Percentiles rank a stretch among this genome's conserved stretches.
These are phyloP conservation scores for Polylopha cassiicola DNA, from an alignment of 2,888 invertebrate genomes.

Conservation along the genomic window DNA sequence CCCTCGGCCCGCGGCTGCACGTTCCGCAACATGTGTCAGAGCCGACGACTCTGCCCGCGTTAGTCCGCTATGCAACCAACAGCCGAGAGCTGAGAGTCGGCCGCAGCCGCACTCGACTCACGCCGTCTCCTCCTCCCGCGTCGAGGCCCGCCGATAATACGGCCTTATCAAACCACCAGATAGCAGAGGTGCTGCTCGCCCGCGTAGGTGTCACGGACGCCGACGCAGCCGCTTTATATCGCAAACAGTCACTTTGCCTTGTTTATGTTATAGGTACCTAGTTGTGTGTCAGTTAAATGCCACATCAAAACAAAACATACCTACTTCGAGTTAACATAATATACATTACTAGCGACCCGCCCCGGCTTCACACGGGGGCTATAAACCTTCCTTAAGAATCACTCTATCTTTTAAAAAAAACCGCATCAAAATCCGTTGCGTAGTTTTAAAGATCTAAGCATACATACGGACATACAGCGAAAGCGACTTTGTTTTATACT, in stretches of 20 bases:
- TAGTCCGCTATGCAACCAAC: conserved; percentile 46
- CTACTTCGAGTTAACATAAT: too few relatives aligned
- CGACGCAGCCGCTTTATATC: conserved; percentile 47
- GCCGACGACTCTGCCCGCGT: conserved; percentile 40
- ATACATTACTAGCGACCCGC: too few relatives aligned
- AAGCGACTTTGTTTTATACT: too few relatives aligned
- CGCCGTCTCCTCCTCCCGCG: conserved; percentile 53
- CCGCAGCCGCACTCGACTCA: conserved; percentile 42
- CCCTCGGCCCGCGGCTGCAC: conserved; percentile 44
- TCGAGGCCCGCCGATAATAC: conserved; percentile 64
- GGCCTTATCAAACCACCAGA: conserved; percentile 70
- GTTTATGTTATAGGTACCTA: conserved; percentile 50
- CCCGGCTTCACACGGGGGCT: too few relatives aligned
- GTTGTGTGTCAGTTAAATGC: conserved; percentile 45
- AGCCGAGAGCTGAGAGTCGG: conserved; percentile 47
- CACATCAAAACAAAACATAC: conserved; percentile 36
- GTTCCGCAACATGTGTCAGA: conserved; percentile 71
- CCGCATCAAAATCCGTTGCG: too few relatives aligned
- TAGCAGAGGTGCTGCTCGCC: conserved; percentile 73
- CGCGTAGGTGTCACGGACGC: conserved; percentile 73
- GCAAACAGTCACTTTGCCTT: conserved; percentile 50
- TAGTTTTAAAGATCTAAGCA: too few relatives aligned
- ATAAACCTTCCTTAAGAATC: too few relatives aligned
- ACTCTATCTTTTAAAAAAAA: too few relatives aligned
- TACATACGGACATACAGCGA: too few relatives aligned